Evolutionary conservation across 2,797 vertebrate genomes (phyloP), one percentile per base, ranked within the genome.

Genomic region (Hypotaenidia okinawae): DNA sequence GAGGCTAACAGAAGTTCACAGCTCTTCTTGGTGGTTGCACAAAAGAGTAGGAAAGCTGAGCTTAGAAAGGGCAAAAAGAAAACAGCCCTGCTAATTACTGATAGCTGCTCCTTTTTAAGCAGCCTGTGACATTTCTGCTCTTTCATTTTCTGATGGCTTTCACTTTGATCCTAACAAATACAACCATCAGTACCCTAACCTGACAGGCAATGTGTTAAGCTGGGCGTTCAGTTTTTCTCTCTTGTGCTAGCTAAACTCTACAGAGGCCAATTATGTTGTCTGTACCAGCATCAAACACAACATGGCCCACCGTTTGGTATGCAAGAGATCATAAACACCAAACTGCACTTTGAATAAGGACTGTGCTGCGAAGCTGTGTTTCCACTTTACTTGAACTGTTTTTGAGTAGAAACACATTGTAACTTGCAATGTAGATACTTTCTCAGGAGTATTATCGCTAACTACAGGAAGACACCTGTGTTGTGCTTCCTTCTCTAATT

Each of bases 391-490:
- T 76, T 61, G 74, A 96, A 94, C 89, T 93, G 47, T 17, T 94
- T 97, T 91, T 96, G 94, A 97, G 91, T 92, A 95, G 96, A 97
- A 98, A 96, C 95, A 96, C 89, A 94, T 97, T 96, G 93, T 67
- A 94, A 76, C 78, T 94, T 80, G 78, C 59, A 78, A 23, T 5
- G 4, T 47, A 61, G 59, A 73, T 32, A 13, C 21, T 90, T 88
- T 97, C 97, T 96, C 96, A 33, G 84, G 96, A 96, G 86, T 81
- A 95, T 91, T 95, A 93, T 68, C 68, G 8, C 89, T 96, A 90
- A 94, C 58, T 89, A 52, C 96, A 96, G 96, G 91, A 97, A 97
- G 95, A 97, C 97, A 98, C 95, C 97, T 98, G 97, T 70, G 49
- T 88, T 74, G 67, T 77, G 83, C 91, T 96, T 97, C 86, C 87